Evolutionary conservation across 2,888 invertebrate genomes (phyloP), one percentile per base, ranked within the genome.

Genomic region (Chymomyza amoena): DNA sequence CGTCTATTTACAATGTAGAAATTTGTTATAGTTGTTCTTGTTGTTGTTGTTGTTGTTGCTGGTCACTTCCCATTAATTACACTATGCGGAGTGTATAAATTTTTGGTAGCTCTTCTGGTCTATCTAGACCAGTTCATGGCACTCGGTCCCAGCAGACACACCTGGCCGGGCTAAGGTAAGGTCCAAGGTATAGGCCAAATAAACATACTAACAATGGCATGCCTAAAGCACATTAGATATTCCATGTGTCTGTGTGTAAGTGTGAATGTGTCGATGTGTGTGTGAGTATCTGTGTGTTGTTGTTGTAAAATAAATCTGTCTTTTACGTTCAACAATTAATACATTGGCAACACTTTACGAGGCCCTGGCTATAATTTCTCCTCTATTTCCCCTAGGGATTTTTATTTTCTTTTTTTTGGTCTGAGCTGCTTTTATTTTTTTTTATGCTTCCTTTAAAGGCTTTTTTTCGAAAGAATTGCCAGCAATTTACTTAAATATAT

Each of bases 301-400:
- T 54, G 7, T 6, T 54, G 9, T 25, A 57, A 64, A 59, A 78
- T 77, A 79, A 79, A 79, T 79, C 77, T 80, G 70, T 76, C 72
- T 72, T 74, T 70, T 72, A 67, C 66, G 59, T 73, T 45, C 76
- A 71, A 70, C 79, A 78, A 78, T 79, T 79, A 79, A 79, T 76
- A 70, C 75, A 63, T 68, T 73, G 52, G 60, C 62, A 78, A 64
- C 67, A 66, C 68, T 66, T 64, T 61, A 60, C 52, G 16, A 60
- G n/a, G 39, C n/a, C 36, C 36, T 57, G 28, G 20, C 15, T 36
- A 6, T 52, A 63, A 32, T 28, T 25, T 54, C 20, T 57, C 15
- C 20, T 57, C 45, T 57, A 15, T 57, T 57, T 56, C 6, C 15
- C 20, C 25, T 13, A 25, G 25, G 4, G 18, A 3, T 18, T 13